Conservation (phyloP, 2,797 vertebrate species). For the Buceros bicornis region DNA sequence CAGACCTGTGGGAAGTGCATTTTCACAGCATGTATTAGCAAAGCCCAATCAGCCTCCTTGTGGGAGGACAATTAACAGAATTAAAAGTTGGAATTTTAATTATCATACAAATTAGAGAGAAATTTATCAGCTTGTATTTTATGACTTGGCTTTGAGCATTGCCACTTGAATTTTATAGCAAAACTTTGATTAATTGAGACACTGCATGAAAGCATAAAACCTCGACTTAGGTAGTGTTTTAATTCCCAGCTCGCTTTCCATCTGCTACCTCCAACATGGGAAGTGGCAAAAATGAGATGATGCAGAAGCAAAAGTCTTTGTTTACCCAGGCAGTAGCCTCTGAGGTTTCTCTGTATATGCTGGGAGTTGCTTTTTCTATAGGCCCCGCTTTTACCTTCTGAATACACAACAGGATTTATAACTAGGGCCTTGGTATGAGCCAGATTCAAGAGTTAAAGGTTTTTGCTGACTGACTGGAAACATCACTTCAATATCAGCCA, state of each 20-base stretch:
- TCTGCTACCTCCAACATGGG: neutral
- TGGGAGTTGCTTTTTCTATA: neutral
- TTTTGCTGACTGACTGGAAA: neutral
- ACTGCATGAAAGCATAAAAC: constrained; percentile 70
- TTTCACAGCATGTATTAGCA: constrained; percentile 64
- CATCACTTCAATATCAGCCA: neutral
- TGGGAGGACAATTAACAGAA: constrained; percentile 81
- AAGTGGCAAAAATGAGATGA: neutral
- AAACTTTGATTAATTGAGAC: constrained; percentile 83
- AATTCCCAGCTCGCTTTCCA: constrained; percentile 8
- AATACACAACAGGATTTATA: neutral
- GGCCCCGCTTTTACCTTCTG: neutral
- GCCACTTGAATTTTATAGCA: constrained; percentile 67
- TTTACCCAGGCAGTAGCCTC: neutral
- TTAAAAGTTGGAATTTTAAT: constrained; percentile 84
- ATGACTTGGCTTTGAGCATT: constrained; percentile 68
- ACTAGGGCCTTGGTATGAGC: neutral
- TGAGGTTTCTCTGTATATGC: neutral
- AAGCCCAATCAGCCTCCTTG: constrained; percentile 80
- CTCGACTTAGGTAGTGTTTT: constrained; percentile 53
- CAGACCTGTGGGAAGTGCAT: constrained; percentile 65
- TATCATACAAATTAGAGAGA: constrained; percentile 84
- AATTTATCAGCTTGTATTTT: constrained; percentile 82
- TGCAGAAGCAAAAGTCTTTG: neutral
- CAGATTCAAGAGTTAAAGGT: neutral